Base-by-base conservation (phyloP, 1,140 invertebrate species). In the Maniola jurtina region DNA sequence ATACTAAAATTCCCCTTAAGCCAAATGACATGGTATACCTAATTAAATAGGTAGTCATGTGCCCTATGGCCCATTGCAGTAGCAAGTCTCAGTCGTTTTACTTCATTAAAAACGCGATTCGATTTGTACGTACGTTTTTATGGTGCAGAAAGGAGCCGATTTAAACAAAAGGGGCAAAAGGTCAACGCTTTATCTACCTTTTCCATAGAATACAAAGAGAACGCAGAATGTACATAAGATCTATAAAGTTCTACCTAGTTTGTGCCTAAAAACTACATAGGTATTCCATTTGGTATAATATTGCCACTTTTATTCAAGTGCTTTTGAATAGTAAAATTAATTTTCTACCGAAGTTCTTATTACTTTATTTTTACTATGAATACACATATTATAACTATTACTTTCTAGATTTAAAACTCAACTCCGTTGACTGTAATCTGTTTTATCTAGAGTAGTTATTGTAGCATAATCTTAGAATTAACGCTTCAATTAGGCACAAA, bases 61-160 rank as follows among this genome's bases (percentile, higher is more conserved):
- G n/a, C n/a, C n/a, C n/a, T n/a, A n/a, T n/a, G n/a, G n/a, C n/a
- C n/a, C 40, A 42, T 42, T 2, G 40, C 5, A 42, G 40, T 42
- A 42, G 25, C 1, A 42, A 13, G 8, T 42, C 13, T 48, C 6
- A 61, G 62, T 71, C 61, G 75, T 81, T 77, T 75, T 75, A 55
- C 55, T 59, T 79, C 76, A 80, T 81, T 81, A 80, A 81, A 81
- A 76, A 72, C 71, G 67, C 70, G 61, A 70, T 76, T 75, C 68
- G 71, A 79, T 81, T 78, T 76, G 69, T 75, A 62, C 59, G 65
- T 64, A 64, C 67, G 35, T 73, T 76, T 75, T 78, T 71, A 71
- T 76, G 56, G 68, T 48, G 62, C 54, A 70, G 62, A 77, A 73
- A 64, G 42, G 48, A 54, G 47, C 42, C 34, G 63, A 38, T 60